Evolutionary conservation across 1,140 invertebrate genomes (phyloP), one percentile per base, ranked within the genome.

Genomic region (Trichogramma pretiosum): DNA sequence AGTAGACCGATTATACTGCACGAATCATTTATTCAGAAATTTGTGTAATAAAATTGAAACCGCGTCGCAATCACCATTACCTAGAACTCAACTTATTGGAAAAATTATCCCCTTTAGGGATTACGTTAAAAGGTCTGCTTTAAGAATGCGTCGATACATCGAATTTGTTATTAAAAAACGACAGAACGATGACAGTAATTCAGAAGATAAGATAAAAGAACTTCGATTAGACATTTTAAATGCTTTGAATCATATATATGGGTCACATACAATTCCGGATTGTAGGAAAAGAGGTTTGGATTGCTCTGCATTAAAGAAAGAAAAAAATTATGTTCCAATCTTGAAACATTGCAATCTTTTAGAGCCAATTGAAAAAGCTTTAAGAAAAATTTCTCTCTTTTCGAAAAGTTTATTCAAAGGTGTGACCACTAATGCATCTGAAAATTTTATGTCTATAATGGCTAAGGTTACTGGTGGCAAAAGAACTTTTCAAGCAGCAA

Each of bases 341-440:
- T 19, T 13, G 19, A 9, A 23, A 23, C 3, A 8, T 3, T n/a
- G 2, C 10, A 39, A 11, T 11, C 11, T 17, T 41, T 9, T 28
- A 33, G 11, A 23, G 1, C 3, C 22, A 3, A 9, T 42, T 4
- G 13, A 38, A 11, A 39, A 41, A 44, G 30, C 35, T 2, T 26
- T 51, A 4, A 3, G 11, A 16, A 30, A 48, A 14, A 13, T 48
- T 28, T 47, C 44, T 33, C n/a, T 18, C 26, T 35, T 56, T 46
- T 42, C 56, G 33, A 16, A 42, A 3, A 56, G 56, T 36, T 48
- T 64, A 16, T 45, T 70, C 5, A 21, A 55, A 5, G 57, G 68
- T 26, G 54, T 60, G n/a, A 65, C 62, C 17, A 72, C 59, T 39
- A 72, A 70, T 49, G 22, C 52, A 35, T 61, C 58, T 14, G 69